A percentile compares a stretch with the other conserved stretches of the same genome.
Conservation (phyloP, 1,140 invertebrate species). For the Atta colombica region DNA sequence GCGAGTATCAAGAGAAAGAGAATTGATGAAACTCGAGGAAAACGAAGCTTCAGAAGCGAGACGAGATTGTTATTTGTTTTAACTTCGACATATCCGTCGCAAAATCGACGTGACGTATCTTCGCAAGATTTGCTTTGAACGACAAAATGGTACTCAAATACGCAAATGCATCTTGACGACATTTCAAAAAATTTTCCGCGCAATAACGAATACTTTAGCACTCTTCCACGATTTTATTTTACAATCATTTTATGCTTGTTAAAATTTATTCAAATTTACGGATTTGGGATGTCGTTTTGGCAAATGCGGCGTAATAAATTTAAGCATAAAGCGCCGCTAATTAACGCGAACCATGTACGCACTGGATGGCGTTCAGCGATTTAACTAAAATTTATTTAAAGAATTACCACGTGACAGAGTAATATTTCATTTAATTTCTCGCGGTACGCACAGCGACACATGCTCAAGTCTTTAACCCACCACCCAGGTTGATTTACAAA, state of each 20-base stretch:
- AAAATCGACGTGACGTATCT: constrained; percentile 5
- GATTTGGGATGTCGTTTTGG: neutral
- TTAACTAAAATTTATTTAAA: constrained; percentile 40
- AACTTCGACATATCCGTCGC: constrained; percentile 13
- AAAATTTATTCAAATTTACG: constrained; percentile 31
- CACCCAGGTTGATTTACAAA: constrained; percentile 64
- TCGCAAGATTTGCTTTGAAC: neutral
- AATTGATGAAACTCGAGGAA: neutral
- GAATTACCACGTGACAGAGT: neutral
- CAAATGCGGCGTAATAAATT: constrained; percentile 32
- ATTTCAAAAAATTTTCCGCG: neutral
- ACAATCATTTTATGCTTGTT: neutral
- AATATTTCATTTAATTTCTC: constrained; percentile 47
- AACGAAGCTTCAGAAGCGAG: neutral
- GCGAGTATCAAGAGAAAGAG: neutral
- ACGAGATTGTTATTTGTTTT: constrained; percentile 13
- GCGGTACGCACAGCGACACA: constrained; percentile 5
- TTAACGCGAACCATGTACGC: neutral
- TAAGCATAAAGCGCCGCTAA: constrained; percentile 15
- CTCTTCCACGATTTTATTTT: constrained; percentile 2
- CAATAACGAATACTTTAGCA: neutral
- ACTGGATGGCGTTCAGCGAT: neutral
- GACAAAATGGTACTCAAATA: neutral
- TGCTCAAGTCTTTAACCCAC: constrained; percentile 28
- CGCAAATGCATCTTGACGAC: neutral